A percentile compares a stretch with the other conserved stretches of the same genome.
These are phyloP conservation scores for Onychomys torridus DNA, from an alignment of 2,797 vertebrate genomes.

Conservation along the genomic window DNA sequence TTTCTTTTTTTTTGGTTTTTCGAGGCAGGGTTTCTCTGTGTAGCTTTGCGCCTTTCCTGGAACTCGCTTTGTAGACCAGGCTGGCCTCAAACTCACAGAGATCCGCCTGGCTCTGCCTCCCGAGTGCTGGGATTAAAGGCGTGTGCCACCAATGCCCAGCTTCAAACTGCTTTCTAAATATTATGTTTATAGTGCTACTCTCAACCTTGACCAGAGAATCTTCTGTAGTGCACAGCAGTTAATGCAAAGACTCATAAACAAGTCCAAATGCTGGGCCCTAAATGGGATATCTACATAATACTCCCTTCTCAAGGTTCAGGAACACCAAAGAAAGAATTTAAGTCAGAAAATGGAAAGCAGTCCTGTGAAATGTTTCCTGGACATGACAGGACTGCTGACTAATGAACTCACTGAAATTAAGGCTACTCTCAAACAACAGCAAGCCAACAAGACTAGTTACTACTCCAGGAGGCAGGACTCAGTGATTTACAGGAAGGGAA, in stretches of 20 bases:
- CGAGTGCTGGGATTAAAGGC: no score
- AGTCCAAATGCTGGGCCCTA: background rate
- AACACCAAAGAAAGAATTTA: background rate
- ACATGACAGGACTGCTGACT: background rate
- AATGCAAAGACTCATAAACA: background rate
- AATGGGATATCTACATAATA: background rate
- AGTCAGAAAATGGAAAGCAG: background rate
- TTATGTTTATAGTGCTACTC: background rate
- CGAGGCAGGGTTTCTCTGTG: no score
- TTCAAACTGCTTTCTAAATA: background rate
- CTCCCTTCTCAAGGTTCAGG: background rate
- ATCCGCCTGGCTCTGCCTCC: no score
- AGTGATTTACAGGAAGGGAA: background rate
- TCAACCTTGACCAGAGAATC: background rate
- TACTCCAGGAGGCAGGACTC: background rate
- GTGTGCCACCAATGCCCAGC: no score
- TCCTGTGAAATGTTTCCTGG: background rate
- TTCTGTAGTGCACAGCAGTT: background rate
- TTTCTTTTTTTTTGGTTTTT: no score
- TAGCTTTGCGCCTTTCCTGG: no score
- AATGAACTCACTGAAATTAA: background rate
- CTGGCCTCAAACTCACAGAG: no score
- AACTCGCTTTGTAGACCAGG: no score
- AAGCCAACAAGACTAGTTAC: background rate
- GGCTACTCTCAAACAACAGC: background rate